Evolutionary conservation across 2,888 invertebrate species (phyloP).

Genomic region (Leptopilina syphax): DNA sequence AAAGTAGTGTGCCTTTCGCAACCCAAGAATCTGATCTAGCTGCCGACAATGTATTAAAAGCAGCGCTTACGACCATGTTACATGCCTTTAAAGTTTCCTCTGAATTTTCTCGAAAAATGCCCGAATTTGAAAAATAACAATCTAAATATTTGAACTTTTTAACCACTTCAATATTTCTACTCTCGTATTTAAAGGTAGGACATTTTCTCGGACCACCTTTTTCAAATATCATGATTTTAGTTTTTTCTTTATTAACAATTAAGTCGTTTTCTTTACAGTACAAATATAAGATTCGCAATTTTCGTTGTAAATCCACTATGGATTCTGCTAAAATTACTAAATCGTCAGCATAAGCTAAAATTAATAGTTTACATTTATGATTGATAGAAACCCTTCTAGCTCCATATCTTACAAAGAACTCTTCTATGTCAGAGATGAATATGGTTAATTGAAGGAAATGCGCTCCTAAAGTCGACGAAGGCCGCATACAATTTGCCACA

Average conservation of each 20-base stretch:
- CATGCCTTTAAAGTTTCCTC: background rate
- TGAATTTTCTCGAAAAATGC: background rate
- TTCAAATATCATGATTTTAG: slow-evolving; percentile 4
- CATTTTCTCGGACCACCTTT: background rate
- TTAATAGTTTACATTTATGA: no score
- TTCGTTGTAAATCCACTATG: no score
- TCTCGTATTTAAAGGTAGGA: background rate
- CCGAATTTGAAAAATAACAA: background rate
- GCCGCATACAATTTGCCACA: background rate
- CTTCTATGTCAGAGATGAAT: no score
- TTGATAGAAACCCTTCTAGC: no score
- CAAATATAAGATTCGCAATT: no score
- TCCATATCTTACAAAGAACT: no score
- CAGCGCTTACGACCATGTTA: background rate
- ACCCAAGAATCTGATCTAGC: background rate
- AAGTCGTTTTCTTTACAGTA: no score
- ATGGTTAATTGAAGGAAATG: background rate
- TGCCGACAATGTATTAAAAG: background rate
- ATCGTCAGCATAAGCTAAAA: no score
- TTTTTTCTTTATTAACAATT: background rate
- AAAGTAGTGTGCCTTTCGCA: background rate
- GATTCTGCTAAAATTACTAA: no score
- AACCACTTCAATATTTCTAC: background rate
- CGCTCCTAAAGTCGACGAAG: background rate
- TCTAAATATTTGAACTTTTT: background rate